phyloP scores from a whole-genome alignment of 2,113 vertebrate genomes.

The Mustela lutreola region DNA sequence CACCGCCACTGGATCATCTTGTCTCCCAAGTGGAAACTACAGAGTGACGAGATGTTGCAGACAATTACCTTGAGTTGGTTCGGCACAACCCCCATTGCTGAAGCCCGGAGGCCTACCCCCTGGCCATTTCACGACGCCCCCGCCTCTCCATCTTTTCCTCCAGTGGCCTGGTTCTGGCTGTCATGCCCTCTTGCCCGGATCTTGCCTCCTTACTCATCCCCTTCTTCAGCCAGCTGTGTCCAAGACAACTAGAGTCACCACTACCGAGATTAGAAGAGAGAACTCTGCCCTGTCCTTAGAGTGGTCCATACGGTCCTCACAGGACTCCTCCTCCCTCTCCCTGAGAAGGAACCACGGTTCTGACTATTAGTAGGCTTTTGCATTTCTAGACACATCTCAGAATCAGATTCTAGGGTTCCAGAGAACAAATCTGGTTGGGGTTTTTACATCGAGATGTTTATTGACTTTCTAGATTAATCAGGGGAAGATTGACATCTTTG shows the following conservation, averaged over 20 bases:
- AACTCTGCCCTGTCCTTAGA: not conserved
- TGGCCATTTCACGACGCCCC: not conserved
- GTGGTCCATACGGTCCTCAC: not conserved
- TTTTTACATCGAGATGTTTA: not conserved
- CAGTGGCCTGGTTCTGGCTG: too few relatives aligned
- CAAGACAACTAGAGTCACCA: not conserved
- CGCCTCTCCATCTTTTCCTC: fast-evolving
- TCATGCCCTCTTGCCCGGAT: not conserved
- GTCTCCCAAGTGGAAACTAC: not conserved
- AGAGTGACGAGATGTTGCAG: not conserved
- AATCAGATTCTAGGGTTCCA: not conserved
- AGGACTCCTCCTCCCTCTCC: not conserved
- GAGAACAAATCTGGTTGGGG: not conserved
- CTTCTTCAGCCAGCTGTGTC: not conserved
- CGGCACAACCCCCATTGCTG: not conserved
- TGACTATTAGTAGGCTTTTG: too few relatives aligned
- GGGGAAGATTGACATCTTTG: not conserved
- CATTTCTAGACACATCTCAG: not conserved
- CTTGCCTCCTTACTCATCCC: not conserved
- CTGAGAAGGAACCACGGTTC: fast-evolving
- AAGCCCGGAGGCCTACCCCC: not conserved
- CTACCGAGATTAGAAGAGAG: not conserved
- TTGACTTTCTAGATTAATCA: not conserved
- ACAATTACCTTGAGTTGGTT: not conserved
- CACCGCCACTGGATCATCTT: too few relatives aligned